Conservation (phyloP, 2,113 vertebrate genomes). For the Sander vitreus region DNA sequence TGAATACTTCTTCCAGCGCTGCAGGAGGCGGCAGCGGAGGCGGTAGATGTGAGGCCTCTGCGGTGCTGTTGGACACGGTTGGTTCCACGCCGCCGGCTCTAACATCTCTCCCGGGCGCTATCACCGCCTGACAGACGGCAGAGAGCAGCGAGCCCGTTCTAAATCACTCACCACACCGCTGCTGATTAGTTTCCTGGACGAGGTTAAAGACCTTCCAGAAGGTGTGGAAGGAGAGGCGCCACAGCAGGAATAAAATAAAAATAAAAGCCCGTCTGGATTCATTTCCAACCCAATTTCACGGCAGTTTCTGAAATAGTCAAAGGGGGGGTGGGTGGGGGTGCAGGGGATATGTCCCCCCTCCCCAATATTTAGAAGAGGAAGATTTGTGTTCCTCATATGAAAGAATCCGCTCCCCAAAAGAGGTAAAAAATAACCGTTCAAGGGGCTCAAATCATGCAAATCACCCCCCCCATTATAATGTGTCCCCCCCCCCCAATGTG, state of each 20-base stretch:
- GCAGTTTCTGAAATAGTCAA: too few relatives aligned
- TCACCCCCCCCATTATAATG: too few relatives aligned
- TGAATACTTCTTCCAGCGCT: too few relatives aligned
- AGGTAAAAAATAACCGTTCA: too few relatives aligned
- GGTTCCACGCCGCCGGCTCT: conserved; percentile 55
- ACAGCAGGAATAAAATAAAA: conserved; percentile 13
- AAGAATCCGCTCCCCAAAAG: too few relatives aligned
- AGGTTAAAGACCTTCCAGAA: conserved; percentile 56
- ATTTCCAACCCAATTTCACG: not conserved
- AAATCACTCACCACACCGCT: conserved; percentile 45
- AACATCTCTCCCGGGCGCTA: conserved; percentile 55
- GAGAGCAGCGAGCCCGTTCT: conserved; percentile 27
- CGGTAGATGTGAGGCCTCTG: conserved; percentile 15
- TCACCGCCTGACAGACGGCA: conserved; percentile 48
- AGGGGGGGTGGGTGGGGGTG: too few relatives aligned
- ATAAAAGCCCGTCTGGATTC: conserved; percentile 33
- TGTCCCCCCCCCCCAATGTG: too few relatives aligned
- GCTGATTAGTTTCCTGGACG: conserved; percentile 46
- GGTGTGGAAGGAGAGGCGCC: conserved; percentile 35
- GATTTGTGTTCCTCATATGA: too few relatives aligned
- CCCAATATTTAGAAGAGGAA: too few relatives aligned
- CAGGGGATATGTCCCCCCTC: too few relatives aligned
- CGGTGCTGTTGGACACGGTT: conserved; percentile 47
- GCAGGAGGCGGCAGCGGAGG: not conserved
- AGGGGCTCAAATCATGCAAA: too few relatives aligned